Conservation (phyloP, 1,140 invertebrate genomes). For the Aphelinus atriplicis region DNA sequence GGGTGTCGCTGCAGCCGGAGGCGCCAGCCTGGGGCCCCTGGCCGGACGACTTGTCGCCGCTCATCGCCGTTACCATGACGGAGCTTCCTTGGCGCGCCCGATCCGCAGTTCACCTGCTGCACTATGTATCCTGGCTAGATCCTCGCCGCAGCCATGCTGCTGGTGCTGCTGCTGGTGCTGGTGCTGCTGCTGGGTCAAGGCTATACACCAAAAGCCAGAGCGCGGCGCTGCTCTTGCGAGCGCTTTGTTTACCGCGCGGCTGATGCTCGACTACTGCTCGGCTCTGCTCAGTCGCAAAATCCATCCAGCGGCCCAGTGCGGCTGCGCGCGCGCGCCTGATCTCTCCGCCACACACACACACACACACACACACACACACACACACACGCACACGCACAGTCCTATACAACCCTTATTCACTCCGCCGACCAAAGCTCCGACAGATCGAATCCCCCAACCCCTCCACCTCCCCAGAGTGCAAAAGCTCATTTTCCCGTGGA, state of each 20-base stretch:
- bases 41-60: slow-evolving; percentile 38
- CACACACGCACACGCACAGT: no score
- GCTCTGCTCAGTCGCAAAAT: slow-evolving; percentile 13
- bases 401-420: no score
- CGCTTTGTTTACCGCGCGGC: background rate
- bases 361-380: no score
- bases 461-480: no score
- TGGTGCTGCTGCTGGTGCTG: background rate
- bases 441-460: no score
- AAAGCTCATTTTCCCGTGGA: no score
- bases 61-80: slow-evolving; percentile 42
- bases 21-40: slow-evolving; percentile 11
- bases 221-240: background rate
- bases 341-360: no score
- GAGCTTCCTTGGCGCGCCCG: background rate
- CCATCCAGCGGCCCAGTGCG: slow-evolving; percentile 4
- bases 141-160: background rate
- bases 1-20: background rate
- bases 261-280: no score
- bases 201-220: background rate
- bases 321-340: background rate
- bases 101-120: background rate
- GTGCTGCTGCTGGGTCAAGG: slow-evolving; percentile 22
- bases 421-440: no score
- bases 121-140: background rate